Evolutionary conservation across 2,888 invertebrate genomes (phyloP).

Genomic region (Caenorhabditis sp.): DNA sequence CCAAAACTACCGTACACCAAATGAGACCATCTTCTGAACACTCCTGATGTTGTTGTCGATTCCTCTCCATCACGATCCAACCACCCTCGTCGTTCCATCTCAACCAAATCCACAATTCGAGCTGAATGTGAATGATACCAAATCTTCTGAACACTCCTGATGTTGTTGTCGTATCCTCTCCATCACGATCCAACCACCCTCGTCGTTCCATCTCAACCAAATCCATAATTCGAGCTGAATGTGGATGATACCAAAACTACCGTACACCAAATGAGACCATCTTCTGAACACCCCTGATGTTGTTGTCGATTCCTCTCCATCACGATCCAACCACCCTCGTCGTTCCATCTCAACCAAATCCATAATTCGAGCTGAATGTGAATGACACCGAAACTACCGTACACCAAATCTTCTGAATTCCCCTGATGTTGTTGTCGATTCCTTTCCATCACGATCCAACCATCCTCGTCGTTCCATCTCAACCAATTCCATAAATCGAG

Average conservation of each 20-base stretch:
- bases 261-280: slow-evolving; percentile 2
- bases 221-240: background rate
- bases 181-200: slow-evolving; percentile 7
- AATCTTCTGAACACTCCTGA: too few relatives aligned
- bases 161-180: slow-evolving; percentile 7
- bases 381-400: background rate
- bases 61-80: slow-evolving; percentile 7
- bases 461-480: slow-evolving; percentile 1
- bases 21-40: background rate
- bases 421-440: background rate
- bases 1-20: background rate
- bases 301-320: slow-evolving; percentile 4
- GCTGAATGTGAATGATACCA: too few relatives aligned
- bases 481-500: slow-evolving; percentile 1
- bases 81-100: background rate
- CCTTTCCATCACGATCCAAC: slow-evolving; percentile 5
- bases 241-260: background rate
- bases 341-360: background rate
- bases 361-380: background rate
- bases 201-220: slow-evolving; percentile 1
- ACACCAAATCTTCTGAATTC: background rate
- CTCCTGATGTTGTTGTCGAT: background rate
- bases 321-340: slow-evolving; percentile 4
- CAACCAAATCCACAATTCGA: background rate
- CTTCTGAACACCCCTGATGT: background rate